Percentiles rank a stretch among this genome's conserved stretches.
These are phyloP conservation scores for Chelonus insularis DNA, from an alignment of 1,140 invertebrate species.

Conservation along the genomic window DNA sequence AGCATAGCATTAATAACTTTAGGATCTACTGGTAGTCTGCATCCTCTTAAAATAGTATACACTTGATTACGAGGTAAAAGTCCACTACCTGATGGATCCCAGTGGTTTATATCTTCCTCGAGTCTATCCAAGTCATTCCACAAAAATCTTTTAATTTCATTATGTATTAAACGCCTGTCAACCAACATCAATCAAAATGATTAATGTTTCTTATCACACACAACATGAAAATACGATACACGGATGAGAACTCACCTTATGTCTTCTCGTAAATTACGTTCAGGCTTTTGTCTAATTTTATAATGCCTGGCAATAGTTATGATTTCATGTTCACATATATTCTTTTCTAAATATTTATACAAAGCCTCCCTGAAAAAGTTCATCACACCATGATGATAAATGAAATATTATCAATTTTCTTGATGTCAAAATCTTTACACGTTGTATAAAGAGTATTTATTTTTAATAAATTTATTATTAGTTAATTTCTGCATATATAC, in stretches of 20 bases:
- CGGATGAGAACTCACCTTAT: slow-evolving; percentile 46
- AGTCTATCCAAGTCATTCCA: slow-evolving; percentile 72
- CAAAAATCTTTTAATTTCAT: slow-evolving; percentile 67
- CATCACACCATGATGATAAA: too few relatives aligned
- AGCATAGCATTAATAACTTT: slow-evolving; percentile 72
- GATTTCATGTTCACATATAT: slow-evolving; percentile 77
- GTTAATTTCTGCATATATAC: too few relatives aligned
- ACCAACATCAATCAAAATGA: neutral
- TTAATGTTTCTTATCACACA: slow-evolving; percentile 10
- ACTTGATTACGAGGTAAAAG: slow-evolving; percentile 62
- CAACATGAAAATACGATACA: slow-evolving; percentile 20
- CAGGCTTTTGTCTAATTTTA: slow-evolving; percentile 47
- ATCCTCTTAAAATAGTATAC: slow-evolving; percentile 66
- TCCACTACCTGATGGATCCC: slow-evolving; percentile 64
- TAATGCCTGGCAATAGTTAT: slow-evolving; percentile 72
- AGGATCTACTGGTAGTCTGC: slow-evolving; percentile 67
- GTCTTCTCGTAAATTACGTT: slow-evolving; percentile 57
- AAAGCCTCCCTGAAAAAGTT: slow-evolving; percentile 62
- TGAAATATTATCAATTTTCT: too few relatives aligned
- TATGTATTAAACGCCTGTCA: slow-evolving; percentile 65
- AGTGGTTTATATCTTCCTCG: slow-evolving; percentile 66
- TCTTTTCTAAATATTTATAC: slow-evolving; percentile 63
- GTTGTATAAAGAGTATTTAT: slow-evolving; percentile 19
- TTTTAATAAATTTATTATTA: slow-evolving; percentile 16
- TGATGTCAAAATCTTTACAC: slow-evolving; percentile 11